phyloP scores from a whole-genome alignment of 2,888 invertebrate genomes.

The Sicus ferrugineus region DNA sequence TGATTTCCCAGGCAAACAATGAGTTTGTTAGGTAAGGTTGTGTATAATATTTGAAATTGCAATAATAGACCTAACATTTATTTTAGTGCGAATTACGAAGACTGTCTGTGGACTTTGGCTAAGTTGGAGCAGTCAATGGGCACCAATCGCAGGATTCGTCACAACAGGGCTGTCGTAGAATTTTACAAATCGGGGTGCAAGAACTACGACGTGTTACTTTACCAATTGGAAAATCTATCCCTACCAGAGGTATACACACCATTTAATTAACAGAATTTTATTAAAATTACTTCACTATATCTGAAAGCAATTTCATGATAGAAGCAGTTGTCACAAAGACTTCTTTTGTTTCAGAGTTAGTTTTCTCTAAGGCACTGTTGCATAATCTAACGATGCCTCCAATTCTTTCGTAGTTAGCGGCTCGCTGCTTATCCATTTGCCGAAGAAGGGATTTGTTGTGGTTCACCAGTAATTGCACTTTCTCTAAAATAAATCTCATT shows the following conservation, averaged over 20 bases:
- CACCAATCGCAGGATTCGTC: conserved; percentile 59
- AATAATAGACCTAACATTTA: too few relatives aligned
- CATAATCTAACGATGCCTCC: not conserved
- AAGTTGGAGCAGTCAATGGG: conserved; percentile 55
- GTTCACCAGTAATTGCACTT: conserved; percentile 17
- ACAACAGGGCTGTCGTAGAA: conserved; percentile 85
- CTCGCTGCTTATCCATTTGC: conserved; percentile 25
- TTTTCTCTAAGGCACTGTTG: not conserved
- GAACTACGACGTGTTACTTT: conserved; percentile 77
- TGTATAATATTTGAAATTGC: too few relatives aligned
- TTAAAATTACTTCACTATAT: not conserved
- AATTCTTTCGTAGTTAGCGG: not conserved
- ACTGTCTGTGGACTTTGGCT: conserved; percentile 55
- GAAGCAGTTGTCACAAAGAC: not conserved
- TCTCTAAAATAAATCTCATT: conserved; percentile 30
- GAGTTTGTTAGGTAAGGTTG: conserved; percentile 56
- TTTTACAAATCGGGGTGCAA: conserved; percentile 79
- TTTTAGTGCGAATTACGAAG: conserved; percentile 53
- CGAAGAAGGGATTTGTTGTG: conserved; percentile 21
- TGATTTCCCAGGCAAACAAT: conserved; percentile 58
- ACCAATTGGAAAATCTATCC: conserved; percentile 68
- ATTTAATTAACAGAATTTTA: not conserved
- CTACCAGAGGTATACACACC: conserved; percentile 52
- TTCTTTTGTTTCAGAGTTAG: not conserved
- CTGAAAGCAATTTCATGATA: conserved; percentile 25